Percentiles rank a stretch among this genome's conserved stretches.
phyloP scores from a whole-genome alignment of 2,113 vertebrate genomes.

The Pandion haliaetus region DNA sequence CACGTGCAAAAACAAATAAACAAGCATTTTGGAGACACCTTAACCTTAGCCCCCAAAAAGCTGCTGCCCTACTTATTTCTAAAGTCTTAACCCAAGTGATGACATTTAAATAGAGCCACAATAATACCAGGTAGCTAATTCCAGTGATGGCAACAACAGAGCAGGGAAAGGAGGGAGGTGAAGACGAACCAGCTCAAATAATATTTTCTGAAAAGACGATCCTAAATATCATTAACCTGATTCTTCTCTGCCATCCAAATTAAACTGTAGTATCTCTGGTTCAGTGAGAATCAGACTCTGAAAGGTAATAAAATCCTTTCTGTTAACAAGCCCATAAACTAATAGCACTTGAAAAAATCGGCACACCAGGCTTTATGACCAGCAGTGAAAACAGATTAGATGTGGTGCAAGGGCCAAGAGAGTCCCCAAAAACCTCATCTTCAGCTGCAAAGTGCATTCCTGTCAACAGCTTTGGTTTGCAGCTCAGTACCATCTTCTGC shows the following conservation, averaged over 20 bases:
- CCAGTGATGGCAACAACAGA: not conserved
- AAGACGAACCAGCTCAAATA: not conserved
- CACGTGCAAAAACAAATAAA: not conserved
- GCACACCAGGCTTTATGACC: not conserved
- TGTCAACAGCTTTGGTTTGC: not conserved
- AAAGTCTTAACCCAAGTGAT: not conserved
- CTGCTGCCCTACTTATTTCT: not conserved
- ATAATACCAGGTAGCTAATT: not conserved
- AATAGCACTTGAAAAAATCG: not conserved
- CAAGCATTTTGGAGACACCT: not conserved
- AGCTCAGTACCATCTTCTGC: not conserved
- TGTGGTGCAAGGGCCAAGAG: not conserved
- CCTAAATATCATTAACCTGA: not conserved
- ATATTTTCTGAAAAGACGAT: not conserved
- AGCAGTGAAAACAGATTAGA: not conserved
- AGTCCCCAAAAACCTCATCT: not conserved
- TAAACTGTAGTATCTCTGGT: not conserved
- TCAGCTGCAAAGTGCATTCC: not conserved
- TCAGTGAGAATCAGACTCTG: not conserved
- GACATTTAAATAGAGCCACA: not conserved
- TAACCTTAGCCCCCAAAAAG: not conserved
- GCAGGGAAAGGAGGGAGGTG: not conserved
- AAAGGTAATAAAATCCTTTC: slow-evolving; percentile 5
- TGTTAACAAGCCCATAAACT: slow-evolving; percentile 26
- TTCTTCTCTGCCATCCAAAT: not conserved